Conservation (phyloP, 2,888 invertebrate genomes). For the Sphaeridia pumilis region DNA sequence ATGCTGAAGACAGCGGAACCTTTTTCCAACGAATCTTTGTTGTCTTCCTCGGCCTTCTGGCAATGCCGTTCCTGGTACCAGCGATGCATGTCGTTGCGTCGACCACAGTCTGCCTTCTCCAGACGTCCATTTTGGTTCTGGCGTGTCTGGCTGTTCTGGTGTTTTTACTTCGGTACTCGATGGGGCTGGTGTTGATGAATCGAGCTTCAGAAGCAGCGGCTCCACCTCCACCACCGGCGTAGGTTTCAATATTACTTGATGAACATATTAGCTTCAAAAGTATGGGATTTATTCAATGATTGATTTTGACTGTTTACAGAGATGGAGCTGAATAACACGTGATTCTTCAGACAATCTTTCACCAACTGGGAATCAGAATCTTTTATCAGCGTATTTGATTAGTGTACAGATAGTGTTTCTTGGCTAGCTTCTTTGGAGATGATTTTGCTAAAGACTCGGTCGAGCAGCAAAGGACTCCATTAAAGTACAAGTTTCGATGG, state of each 20-base stretch:
- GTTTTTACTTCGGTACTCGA: background rate
- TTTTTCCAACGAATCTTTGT: slow-evolving; percentile 10
- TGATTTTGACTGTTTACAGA: too few species aligned
- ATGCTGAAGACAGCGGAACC: slow-evolving; percentile 9
- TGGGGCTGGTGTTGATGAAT: too few species aligned
- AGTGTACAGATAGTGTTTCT: slow-evolving; percentile 4
- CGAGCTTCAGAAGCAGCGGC: too few species aligned
- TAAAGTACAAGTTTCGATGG: slow-evolving; percentile 27
- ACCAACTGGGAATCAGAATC: too few species aligned
- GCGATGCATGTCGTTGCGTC: background rate
- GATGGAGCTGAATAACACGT: too few species aligned
- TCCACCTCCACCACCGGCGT: too few species aligned
- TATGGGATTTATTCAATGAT: too few species aligned
- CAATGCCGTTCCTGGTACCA: background rate
- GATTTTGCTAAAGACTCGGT: slow-evolving; percentile 8
- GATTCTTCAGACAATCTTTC: too few species aligned
- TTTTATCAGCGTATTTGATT: slow-evolving; percentile 7
- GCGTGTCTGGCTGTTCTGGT: background rate
- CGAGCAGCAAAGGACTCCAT: slow-evolving; percentile 32
- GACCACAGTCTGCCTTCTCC: slow-evolving; percentile 1
- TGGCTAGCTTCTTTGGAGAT: background rate
- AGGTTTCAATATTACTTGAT: too few species aligned
- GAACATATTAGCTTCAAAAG: too few species aligned
- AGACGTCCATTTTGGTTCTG: slow-evolving; percentile 4
- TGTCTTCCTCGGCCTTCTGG: slow-evolving; percentile 1